Conservation (phyloP, 1,140 invertebrate species). For the Bombus polaris region DNA sequence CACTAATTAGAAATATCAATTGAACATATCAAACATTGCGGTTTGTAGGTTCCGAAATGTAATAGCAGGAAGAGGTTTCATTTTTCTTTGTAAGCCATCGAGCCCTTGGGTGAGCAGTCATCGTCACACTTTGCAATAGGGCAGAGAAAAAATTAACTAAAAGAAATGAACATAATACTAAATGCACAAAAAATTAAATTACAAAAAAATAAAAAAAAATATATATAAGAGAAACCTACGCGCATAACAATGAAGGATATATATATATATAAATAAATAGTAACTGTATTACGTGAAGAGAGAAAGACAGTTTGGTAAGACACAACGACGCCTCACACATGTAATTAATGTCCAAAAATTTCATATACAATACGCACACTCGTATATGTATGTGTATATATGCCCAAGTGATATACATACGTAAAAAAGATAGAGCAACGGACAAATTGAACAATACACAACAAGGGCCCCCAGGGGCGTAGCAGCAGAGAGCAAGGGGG, state of each 20-base stretch:
- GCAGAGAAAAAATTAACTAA: constrained; percentile 15
- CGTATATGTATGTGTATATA: constrained; percentile 14
- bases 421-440: constrained; percentile 65
- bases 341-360: constrained; percentile 39
- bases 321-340: constrained; percentile 49
- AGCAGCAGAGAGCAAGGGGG: constrained; percentile 66
- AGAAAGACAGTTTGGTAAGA: constrained; percentile 63
- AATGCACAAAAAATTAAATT: not conserved
- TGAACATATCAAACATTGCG: not conserved
- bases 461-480: constrained; percentile 77
- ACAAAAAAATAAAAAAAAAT: not conserved
- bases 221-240: constrained; percentile 6
- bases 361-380: constrained; percentile 18
- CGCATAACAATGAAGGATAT: constrained; percentile 44
- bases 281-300: constrained; percentile 53
- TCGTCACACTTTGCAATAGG: not conserved
- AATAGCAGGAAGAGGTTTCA: constrained; percentile 25
- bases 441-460: constrained; percentile 79
- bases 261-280: constrained; percentile 8
- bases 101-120: constrained; percentile 56
- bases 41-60: not conserved
- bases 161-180: not conserved
- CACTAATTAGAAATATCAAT: not conserved
- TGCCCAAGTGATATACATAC: constrained; percentile 55
- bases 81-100: constrained; percentile 53